Base-by-base conservation (phyloP, 1,140 invertebrate genomes). In the Nebria ingens region DNA sequence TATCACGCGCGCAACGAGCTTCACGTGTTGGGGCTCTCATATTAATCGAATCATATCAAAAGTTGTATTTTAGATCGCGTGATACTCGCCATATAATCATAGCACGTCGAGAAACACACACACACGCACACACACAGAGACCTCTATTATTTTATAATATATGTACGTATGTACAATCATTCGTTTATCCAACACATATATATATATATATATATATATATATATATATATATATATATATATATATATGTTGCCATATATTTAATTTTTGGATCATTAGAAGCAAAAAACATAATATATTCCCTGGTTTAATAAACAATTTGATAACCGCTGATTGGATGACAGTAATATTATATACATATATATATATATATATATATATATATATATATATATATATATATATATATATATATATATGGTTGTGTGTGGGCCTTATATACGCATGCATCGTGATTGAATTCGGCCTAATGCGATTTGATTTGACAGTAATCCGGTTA, bases 401-500 rank as follows among this genome's bases (percentile, higher is more conserved):
- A 29, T 29, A 13, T 29, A 29, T 29, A 29, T 29, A 29, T 6
- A 6, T 29, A 13, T 6, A 29, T 6, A 29, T 29, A 45, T 17
- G 15, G 15, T 45, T 45, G 40, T 17, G 40, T 45, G 40, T 12
- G n/a, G 40, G 40, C 40, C 40, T 17, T 4, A 29, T n/a, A n/a
- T n/a, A n/a, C n/a, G n/a, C n/a, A n/a, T 45, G 40, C 40, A 45
- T 12, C 17, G 40, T 12, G 15, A 45, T 45, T 45, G 40, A 45
- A 45, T 45, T 45, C 59, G 58, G 56, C 62, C 62, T 70, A 69
- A 69, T 69, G 61, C 67, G 66, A 69, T 69, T 70, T 68, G 68
- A 70, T 70, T 68, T 70, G 68, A 70, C 68, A 69, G 62, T 70
- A 70, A 70, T 70, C 68, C 68, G 60, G 62, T 70, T 70, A 70